A percentile compares a stretch with the other conserved stretches of the same genome.
phyloP scores from a whole-genome alignment of 2,888 invertebrate species.

The Balanococcus diminutus region DNA sequence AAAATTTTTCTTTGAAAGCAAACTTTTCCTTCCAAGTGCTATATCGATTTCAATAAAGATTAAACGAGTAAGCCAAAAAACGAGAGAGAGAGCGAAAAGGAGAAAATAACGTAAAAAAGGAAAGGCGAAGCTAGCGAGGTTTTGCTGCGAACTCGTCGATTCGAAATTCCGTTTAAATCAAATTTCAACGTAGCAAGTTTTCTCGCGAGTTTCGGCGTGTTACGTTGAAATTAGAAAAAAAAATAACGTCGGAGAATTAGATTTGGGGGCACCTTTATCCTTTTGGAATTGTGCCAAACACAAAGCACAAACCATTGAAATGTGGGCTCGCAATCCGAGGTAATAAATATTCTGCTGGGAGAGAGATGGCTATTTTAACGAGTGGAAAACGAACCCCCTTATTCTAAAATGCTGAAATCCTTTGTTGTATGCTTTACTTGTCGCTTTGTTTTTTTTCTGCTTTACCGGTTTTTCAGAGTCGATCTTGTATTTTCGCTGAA shows the following conservation, averaged over 20 bases:
- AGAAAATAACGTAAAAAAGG: too few relatives aligned
- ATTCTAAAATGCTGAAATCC: conserved; percentile 36
- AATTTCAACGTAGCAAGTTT: conserved; percentile 24
- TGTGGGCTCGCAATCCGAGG: conserved; percentile 44
- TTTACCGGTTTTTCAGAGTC: conserved; percentile 44
- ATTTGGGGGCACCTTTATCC: conserved; percentile 41
- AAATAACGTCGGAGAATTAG: conserved; percentile 24
- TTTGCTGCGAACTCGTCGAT: conserved; percentile 1
- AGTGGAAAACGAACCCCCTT: conserved; percentile 44
- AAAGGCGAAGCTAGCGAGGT: neutral
- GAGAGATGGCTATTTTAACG: conserved; percentile 47
- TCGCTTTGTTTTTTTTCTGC: conserved; percentile 39
- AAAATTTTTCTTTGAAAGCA: conserved; percentile 26
- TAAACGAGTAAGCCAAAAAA: conserved; percentile 30
- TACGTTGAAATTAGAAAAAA: conserved; percentile 31
- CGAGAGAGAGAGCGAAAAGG: too few relatives aligned
- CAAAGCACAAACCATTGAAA: conserved; percentile 48
- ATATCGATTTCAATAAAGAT: conserved; percentile 40
- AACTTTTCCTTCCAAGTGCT: conserved; percentile 1
- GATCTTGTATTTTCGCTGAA: conserved; percentile 34
- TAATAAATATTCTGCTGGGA: conserved; percentile 47
- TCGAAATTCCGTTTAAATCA: conserved; percentile 35
- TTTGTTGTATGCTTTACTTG: conserved; percentile 44
- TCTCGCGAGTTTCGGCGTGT: neutral
- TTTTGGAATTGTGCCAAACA: conserved; percentile 41